Percentiles rank a stretch among this genome's conserved stretches.
These are phyloP conservation scores for Melipona beecheii DNA, from an alignment of 2,888 invertebrate species.

Conservation along the genomic window DNA sequence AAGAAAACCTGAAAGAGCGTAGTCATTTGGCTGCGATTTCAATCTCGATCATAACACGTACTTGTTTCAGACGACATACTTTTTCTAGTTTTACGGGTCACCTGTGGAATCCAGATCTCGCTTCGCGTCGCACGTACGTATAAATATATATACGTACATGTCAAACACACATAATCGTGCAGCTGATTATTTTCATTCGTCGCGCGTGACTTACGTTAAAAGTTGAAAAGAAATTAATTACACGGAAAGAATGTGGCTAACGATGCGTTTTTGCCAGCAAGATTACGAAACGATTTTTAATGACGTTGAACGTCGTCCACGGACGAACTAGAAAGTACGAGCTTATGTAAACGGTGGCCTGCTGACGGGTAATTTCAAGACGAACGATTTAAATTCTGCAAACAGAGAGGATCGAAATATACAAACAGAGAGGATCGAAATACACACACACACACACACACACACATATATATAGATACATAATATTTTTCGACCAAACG, in stretches of 20 bases:
- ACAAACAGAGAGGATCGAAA: too few species aligned
- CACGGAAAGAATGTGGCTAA: constrained; percentile 46
- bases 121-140: constrained; percentile 22
- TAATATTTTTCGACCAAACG: neutral
- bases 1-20: neutral
- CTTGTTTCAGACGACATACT: constrained; percentile 36
- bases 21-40: neutral
- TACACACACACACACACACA: too few species aligned
- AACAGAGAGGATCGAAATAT: neutral
- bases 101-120: constrained; percentile 50
- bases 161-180: neutral
- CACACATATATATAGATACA: too few species aligned
- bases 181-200: constrained; percentile 29
- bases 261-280: constrained; percentile 36
- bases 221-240: constrained; percentile 21
- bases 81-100: constrained; percentile 47
- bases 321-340: constrained; percentile 56
- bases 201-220: constrained; percentile 9
- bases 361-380: constrained; percentile 33
- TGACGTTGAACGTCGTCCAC: constrained; percentile 36
- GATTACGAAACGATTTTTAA: constrained; percentile 55
- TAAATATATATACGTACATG: neutral
- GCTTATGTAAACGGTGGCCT: constrained; percentile 51
- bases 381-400: constrained; percentile 6
- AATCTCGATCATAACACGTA: constrained; percentile 11